phyloP scores from a whole-genome alignment of 2,888 invertebrate species.

The Trileptium ribeirensis region DNA sequence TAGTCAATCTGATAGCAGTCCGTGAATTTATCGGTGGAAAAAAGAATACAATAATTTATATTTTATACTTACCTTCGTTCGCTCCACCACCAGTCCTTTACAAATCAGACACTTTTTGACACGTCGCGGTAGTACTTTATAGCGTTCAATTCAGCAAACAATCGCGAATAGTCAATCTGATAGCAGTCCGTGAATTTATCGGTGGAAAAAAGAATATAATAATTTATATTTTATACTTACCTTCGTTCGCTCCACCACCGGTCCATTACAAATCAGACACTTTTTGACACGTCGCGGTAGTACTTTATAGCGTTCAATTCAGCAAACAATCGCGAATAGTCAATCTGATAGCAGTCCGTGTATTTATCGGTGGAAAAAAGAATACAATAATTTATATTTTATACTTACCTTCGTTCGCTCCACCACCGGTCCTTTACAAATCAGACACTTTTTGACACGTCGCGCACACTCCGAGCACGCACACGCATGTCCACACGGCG shows the following conservation, averaged over 20 bases:
- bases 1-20: too few relatives aligned
- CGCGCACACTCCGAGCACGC: slow-evolving; percentile 81
- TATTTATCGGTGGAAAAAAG: background rate
- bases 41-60: background rate
- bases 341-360: too few relatives aligned
- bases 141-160: too few relatives aligned
- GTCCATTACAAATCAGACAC: slow-evolving; percentile 82
- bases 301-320: too few relatives aligned
- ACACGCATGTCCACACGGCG: slow-evolving; percentile 83
- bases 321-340: too few relatives aligned
- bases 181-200: too few relatives aligned
- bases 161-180: too few relatives aligned
- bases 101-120: slow-evolving; percentile 93
- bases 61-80: slow-evolving; percentile 63
- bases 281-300: slow-evolving; percentile 95
- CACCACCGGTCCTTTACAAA: slow-evolving; percentile 76
- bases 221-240: slow-evolving; percentile 52
- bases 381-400: slow-evolving; percentile 7
- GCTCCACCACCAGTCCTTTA: slow-evolving; percentile 70
- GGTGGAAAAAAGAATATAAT: too few relatives aligned
- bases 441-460: slow-evolving; percentile 84
- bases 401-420: slow-evolving; percentile 65
- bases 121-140: too few relatives aligned
- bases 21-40: too few relatives aligned
- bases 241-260: slow-evolving; percentile 70